These are phyloP conservation scores for Trichopria drosophilae DNA, from an alignment of 2,888 invertebrate genomes.

Conservation along the genomic window DNA sequence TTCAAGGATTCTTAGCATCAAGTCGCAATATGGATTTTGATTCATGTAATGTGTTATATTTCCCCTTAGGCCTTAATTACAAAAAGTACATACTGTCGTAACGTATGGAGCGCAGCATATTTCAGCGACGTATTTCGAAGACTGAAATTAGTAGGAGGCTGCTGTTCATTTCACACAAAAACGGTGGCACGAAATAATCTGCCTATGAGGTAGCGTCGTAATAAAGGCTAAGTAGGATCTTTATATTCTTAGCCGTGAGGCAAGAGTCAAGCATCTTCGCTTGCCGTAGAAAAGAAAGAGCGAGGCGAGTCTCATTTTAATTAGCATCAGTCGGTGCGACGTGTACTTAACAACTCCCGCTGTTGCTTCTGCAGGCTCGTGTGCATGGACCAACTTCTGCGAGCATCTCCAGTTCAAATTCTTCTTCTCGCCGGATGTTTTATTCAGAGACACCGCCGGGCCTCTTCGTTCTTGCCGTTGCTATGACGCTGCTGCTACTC, in stretches of 20 bases:
- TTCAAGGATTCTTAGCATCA: no score
- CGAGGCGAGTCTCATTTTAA: constrained; percentile 56
- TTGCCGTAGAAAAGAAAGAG: constrained; percentile 32
- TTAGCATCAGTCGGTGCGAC: constrained; percentile 57
- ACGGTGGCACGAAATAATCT: constrained; percentile 53
- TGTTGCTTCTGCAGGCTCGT: constrained; percentile 28
- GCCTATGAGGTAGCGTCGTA: constrained; percentile 52
- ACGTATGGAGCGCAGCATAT: no score
- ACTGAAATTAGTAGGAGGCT: no score
- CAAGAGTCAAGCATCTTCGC: no score
- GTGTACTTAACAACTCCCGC: constrained; percentile 54
- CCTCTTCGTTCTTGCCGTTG: constrained; percentile 39
- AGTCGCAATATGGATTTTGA: no score
- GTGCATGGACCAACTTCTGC: constrained; percentile 28
- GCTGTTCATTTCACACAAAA: constrained; percentile 36
- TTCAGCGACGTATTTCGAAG: no score
- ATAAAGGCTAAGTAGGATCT: constrained; percentile 58
- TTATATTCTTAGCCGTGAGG: constrained; percentile 57
- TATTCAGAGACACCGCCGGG: constrained; percentile 56
- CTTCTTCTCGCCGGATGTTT: constrained; percentile 52
- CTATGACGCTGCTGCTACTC: no score
- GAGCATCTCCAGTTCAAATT: constrained; percentile 48
- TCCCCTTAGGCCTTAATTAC: no score
- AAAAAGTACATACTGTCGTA: no score
- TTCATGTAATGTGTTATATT: no score